Percentiles rank a stretch among this genome's conserved stretches.
Evolutionary conservation across 2,113 vertebrate genomes (phyloP).

Genomic region (Oriolus oriolus): DNA sequence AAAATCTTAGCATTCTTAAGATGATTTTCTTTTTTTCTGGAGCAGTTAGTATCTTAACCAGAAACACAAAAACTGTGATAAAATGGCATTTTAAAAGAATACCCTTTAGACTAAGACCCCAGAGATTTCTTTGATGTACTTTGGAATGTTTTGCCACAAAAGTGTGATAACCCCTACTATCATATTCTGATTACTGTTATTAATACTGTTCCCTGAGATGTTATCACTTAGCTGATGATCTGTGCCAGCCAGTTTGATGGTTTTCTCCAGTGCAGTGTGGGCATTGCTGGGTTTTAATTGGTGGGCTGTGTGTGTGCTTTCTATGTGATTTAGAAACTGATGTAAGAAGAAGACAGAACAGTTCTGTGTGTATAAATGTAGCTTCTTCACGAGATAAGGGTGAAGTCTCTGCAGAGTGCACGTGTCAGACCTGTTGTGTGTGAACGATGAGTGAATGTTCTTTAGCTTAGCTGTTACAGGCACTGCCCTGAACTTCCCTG

Average conservation of each 20-base stretch:
- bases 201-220: not conserved
- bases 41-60: not conserved
- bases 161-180: not conserved
- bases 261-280: not conserved
- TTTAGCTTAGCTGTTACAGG: not conserved
- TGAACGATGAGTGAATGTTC: not conserved
- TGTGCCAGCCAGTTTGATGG: not conserved
- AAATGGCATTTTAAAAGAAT: not conserved
- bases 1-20: not conserved
- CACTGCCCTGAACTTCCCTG: not conserved
- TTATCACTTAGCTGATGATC: not conserved
- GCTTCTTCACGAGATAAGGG: not conserved
- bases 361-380: not conserved
- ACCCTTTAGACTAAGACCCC: not conserved
- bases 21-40: not conserved
- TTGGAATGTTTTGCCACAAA: not conserved
- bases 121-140: not conserved
- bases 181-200: not conserved
- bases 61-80: rapidly evolving
- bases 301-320: not conserved
- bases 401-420: not conserved
- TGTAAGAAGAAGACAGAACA: not conserved
- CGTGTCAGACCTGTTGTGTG: not conserved
- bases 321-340: not conserved
- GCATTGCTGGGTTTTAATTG: not conserved